A percentile compares a stretch with the other conserved stretches of the same genome.
Evolutionary conservation across 2,797 vertebrate genomes (phyloP).

Genomic region (Poliocrania exsul): DNA sequence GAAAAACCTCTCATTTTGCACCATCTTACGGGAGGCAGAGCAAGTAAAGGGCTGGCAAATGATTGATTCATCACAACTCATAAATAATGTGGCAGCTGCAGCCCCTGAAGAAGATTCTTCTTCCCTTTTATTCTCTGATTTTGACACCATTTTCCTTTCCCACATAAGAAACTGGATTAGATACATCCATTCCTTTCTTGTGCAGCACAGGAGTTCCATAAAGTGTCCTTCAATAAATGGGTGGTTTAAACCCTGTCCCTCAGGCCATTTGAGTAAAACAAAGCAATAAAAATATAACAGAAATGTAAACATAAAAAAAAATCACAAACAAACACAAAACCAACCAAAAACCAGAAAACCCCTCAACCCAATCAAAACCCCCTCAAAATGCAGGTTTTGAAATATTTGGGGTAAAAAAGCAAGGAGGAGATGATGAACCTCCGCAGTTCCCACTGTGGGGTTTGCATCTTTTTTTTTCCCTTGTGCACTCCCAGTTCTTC

Average conservation of each 20-base stretch:
- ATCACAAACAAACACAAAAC: not conserved
- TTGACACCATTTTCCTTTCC: not conserved
- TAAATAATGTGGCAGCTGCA: not conserved
- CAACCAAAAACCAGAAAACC: not conserved
- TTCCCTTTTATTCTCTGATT: not conserved
- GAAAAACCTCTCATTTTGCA: not conserved
- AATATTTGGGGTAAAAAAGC: not conserved
- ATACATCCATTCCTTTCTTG: not conserved
- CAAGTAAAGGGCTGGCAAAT: not conserved
- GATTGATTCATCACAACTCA: not conserved
- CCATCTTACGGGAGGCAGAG: not conserved
- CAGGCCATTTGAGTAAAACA: not conserved
- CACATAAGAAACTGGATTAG: not conserved
- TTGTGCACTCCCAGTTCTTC: not conserved
- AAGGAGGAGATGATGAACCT: not conserved
- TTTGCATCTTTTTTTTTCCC: not conserved
- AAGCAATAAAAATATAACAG: not conserved
- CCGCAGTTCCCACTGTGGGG: not conserved
- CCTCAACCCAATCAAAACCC: not conserved
- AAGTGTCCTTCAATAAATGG: not conserved
- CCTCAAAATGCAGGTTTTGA: not conserved
- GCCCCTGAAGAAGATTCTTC: not conserved
- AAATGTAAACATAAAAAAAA: not conserved
- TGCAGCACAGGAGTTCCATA: not conserved
- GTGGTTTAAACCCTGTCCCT: not conserved